Conservation (phyloP, 35 echinoderm and acorn worm genomes). For the Holothuria glaberrima region DNA sequence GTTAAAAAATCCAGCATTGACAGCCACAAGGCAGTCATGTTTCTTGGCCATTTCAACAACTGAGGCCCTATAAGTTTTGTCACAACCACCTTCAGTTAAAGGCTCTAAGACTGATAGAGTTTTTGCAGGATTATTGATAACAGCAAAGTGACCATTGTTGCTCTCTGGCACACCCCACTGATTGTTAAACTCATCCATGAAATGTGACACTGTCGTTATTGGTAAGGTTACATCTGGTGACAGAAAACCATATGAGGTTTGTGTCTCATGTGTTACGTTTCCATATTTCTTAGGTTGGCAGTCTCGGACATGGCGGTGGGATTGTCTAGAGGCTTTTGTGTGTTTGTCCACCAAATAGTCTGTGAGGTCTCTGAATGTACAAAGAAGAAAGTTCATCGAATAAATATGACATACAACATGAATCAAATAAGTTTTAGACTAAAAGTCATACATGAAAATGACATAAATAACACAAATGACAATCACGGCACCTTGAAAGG, state of each 20-base stretch:
- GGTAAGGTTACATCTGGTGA: constrained; percentile 50
- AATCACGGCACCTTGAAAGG: no score
- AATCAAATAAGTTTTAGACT: no score
- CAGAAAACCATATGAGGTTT: constrained; percentile 47
- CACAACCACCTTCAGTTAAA: constrained; percentile 58
- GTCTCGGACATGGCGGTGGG: constrained; percentile 76
- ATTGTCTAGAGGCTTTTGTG: constrained; percentile 43
- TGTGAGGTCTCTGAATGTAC: background rate
- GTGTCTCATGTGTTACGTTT: constrained; percentile 82
- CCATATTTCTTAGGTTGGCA: constrained; percentile 87
- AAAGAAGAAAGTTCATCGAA: background rate
- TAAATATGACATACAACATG: no score
- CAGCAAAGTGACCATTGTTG: constrained; percentile 63
- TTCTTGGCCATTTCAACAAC: constrained; percentile 57
- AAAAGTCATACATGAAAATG: no score
- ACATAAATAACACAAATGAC: no score
- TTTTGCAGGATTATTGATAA: constrained; percentile 65
- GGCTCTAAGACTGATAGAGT: constrained; percentile 83
- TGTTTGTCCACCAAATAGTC: constrained; percentile 1
- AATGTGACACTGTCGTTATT: constrained; percentile 56
- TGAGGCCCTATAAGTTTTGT: constrained; percentile 34
- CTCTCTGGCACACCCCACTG: background rate
- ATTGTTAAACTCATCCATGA: constrained; percentile 55
- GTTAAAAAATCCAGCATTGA: constrained; percentile 82
- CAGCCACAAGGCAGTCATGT: constrained; percentile 58